Evolutionary conservation across 2,797 vertebrate genomes (phyloP).

Genomic region (Triplophysa yarkandensis): DNA sequence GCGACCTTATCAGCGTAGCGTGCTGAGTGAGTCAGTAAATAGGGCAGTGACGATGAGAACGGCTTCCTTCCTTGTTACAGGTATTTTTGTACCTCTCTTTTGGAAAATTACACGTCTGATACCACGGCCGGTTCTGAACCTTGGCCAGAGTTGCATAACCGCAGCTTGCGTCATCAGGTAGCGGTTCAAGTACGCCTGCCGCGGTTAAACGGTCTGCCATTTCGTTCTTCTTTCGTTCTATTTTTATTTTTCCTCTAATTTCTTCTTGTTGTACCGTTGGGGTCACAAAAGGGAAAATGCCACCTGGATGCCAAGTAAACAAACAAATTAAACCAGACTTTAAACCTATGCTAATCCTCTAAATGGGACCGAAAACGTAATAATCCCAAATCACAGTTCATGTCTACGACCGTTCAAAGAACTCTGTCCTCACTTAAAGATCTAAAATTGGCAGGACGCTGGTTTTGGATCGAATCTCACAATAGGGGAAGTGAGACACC

Average conservation of each 20-base stretch:
- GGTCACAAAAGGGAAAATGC: conserved; percentile 23
- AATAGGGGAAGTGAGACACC: conserved; percentile 41
- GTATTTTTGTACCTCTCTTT: conserved; percentile 23
- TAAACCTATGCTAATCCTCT: background rate
- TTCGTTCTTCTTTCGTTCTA: conserved; percentile 17
- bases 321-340: background rate
- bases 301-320: background rate
- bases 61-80: conserved; percentile 20
- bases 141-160: conserved; percentile 48
- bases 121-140: conserved; percentile 41
- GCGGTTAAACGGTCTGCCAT: conserved; percentile 45
- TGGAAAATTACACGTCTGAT: conserved; percentile 45
- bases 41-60: conserved; percentile 21
- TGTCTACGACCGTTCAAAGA: conserved; percentile 10
- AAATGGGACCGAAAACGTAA: background rate
- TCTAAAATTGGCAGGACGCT: conserved; percentile 2
- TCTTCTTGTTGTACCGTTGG: background rate
- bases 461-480: conserved; percentile 38
- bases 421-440: conserved; percentile 36
- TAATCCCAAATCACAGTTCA: background rate
- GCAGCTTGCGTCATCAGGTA: conserved; percentile 50
- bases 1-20: conserved; percentile 21
- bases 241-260: conserved; percentile 26
- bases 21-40: conserved; percentile 46
- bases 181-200: conserved; percentile 27